Conservation (phyloP, 2,888 invertebrate species). For the Willowsia nigromaculata region DNA sequence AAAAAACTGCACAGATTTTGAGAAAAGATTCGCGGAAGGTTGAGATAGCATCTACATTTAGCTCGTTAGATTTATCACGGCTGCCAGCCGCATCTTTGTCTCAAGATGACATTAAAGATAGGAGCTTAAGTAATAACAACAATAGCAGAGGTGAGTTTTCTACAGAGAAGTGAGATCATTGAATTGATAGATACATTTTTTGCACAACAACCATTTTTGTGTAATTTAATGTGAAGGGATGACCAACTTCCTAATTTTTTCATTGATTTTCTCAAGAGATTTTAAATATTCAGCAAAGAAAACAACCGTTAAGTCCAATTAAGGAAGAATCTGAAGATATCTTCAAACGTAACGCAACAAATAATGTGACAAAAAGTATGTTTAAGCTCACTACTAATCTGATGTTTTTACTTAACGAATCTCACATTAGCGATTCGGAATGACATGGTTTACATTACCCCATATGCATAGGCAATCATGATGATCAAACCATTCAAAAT, state of each 20-base stretch:
- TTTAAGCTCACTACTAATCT: background rate
- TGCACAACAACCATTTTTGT: background rate
- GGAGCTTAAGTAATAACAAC: background rate
- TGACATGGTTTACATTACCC: background rate
- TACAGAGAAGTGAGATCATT: background rate
- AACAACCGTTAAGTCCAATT: constrained; percentile 25
- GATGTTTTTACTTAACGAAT: background rate
- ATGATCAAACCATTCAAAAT: background rate
- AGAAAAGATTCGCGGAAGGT: background rate
- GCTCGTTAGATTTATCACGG: constrained; percentile 24
- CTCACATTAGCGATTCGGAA: background rate
- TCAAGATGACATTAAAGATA: constrained; percentile 34
- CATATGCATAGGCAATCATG: background rate
- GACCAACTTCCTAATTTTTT: background rate
- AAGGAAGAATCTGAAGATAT: constrained; percentile 8
- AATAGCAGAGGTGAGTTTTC: constrained; percentile 37
- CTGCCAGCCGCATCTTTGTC: background rate
- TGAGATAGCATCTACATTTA: background rate
- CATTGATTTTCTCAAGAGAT: constrained; percentile 16
- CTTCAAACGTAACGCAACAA: background rate
- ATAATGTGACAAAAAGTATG: constrained; percentile 14
- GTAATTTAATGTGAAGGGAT: constrained; percentile 13
- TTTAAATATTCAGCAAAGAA: background rate
- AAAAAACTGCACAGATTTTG: background rate
- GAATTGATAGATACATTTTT: background rate